These are phyloP conservation scores for Drosophila santomea DNA, from an alignment of 1,140 invertebrate species.

Conservation along the genomic window DNA sequence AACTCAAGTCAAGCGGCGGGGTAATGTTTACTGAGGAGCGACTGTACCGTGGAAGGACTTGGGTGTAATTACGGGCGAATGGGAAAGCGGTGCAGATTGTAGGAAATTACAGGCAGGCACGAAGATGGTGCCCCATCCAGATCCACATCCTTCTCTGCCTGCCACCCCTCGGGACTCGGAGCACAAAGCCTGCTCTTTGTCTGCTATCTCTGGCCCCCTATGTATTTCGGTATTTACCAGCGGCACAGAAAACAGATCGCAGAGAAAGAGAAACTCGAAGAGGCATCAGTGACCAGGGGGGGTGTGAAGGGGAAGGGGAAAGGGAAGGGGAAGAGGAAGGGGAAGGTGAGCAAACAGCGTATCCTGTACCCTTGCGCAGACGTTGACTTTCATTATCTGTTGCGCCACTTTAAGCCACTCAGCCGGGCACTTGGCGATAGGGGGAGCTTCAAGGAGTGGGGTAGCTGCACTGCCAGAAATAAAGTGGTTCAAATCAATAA, in stretches of 20 bases:
- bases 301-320: too few species aligned
- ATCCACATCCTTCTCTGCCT: slow-evolving; percentile 4
- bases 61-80: slow-evolving; percentile 45
- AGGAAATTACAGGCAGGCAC: slow-evolving; percentile 58
- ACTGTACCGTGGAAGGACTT: slow-evolving; percentile 21
- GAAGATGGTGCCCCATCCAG: slow-evolving; percentile 23
- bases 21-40: slow-evolving; percentile 23
- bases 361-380: slow-evolving; percentile 78
- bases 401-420: slow-evolving; percentile 73
- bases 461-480: neutral
- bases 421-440: slow-evolving; percentile 14
- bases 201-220: slow-evolving; percentile 16
- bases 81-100: slow-evolving; percentile 12
- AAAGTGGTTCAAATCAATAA: too few species aligned
- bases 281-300: neutral
- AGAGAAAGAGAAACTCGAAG: slow-evolving; percentile 13
- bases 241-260: slow-evolving; percentile 11
- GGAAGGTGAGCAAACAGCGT: slow-evolving; percentile 46
- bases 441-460: slow-evolving; percentile 22
- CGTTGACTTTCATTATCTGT: slow-evolving; percentile 80
- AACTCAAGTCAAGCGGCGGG: slow-evolving; percentile 20
- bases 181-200: slow-evolving; percentile 70
- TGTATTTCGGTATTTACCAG: slow-evolving; percentile 4
- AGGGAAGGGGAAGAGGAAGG: neutral
- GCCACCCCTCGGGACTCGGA: slow-evolving; percentile 8